phyloP scores from a whole-genome alignment of 2,113 vertebrate species.

The Eidolon helvum region DNA sequence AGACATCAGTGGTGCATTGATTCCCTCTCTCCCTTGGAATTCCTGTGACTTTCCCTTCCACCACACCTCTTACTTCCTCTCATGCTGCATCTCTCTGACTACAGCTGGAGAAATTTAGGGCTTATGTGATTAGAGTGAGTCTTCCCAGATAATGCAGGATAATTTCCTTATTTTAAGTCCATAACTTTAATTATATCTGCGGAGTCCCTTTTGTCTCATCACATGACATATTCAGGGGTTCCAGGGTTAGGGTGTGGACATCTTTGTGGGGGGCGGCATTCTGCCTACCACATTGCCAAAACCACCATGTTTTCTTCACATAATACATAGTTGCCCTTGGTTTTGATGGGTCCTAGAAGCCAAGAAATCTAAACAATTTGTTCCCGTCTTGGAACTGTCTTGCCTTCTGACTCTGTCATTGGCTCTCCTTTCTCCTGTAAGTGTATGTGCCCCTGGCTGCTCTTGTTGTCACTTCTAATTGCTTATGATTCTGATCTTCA shows the following conservation, averaged over 20 bases:
- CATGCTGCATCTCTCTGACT: background rate
- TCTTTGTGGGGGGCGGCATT: background rate
- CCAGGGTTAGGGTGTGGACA: background rate
- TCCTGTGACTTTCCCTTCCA: background rate
- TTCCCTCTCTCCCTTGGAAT: background rate
- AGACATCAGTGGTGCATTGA: background rate
- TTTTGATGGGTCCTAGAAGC: background rate
- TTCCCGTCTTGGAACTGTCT: background rate
- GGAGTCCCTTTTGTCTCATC: background rate
- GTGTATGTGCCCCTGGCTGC: background rate
- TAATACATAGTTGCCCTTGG: background rate
- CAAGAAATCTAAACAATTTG: background rate
- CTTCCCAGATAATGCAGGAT: background rate
- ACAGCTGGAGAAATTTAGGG: background rate
- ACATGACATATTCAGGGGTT: background rate
- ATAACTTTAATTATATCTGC: background rate
- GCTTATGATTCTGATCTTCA: background rate
- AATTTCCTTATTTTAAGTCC: background rate
- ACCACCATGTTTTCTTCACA: background rate
- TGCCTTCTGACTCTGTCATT: background rate
- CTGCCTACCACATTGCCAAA: background rate
- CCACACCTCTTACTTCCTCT: background rate
- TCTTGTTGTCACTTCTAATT: background rate
- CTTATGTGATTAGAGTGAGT: background rate
- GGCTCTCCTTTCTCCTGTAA: background rate